Conservation (phyloP, 2,797 vertebrate genomes). For the Podarcis siculus region DNA sequence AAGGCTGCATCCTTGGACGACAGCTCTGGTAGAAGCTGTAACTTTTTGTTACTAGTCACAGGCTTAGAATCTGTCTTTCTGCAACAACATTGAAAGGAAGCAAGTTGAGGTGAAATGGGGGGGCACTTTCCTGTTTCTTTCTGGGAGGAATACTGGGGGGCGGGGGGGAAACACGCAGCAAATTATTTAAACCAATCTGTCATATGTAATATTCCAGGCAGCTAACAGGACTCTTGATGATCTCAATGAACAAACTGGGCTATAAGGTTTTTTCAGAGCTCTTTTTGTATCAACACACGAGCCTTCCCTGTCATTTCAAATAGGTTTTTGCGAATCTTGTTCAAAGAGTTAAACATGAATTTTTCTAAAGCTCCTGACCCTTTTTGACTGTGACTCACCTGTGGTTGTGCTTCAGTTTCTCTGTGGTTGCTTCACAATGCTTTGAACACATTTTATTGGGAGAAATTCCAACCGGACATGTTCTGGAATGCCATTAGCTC, state of each 20-base stretch:
- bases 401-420: conserved; percentile 2
- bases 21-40: conserved; percentile 64
- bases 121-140: conserved; percentile 58
- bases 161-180: background rate
- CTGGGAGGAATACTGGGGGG: background rate
- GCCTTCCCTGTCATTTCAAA: background rate
- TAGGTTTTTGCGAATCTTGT: background rate
- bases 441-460: conserved; percentile 10
- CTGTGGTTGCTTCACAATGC: background rate
- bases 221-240: too few relatives aligned
- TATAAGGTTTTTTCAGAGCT: too few relatives aligned
- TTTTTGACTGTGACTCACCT: background rate
- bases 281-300: too few relatives aligned
- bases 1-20: conserved; percentile 69
- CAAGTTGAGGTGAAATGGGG: conserved; percentile 48
- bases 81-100: conserved; percentile 30
- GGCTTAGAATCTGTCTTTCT: background rate
- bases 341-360: background rate
- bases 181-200: background rate
- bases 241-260: too few relatives aligned
- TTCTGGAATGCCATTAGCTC: conserved; percentile 1
- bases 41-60: conserved; percentile 18
- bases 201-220: too few relatives aligned
- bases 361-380: background rate
- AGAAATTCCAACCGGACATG: background rate